Conservation (phyloP, 53 echinoderm and acorn worm species). For the Mesocentrotus franciscanus region DNA sequence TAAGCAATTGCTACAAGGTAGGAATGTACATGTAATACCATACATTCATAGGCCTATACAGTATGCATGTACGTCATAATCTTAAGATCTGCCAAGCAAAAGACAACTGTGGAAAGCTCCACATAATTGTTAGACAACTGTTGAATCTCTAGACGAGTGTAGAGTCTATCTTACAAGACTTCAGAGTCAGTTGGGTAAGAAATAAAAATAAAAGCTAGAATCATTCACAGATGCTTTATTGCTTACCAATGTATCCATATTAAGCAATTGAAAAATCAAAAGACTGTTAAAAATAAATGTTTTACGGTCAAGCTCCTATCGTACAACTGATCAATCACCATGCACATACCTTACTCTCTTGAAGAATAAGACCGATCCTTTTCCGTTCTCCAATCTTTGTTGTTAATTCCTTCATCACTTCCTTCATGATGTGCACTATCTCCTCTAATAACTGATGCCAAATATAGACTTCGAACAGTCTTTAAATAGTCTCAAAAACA, state of each 20-base stretch:
- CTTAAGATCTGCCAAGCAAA: too few species aligned
- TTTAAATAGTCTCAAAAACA: neutral
- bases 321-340: neutral
- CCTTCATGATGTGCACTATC: slow-evolving; percentile 53
- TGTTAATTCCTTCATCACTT: slow-evolving; percentile 47
- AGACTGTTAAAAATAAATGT: neutral
- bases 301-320: neutral
- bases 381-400: slow-evolving; percentile 7
- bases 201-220: neutral
- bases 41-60: neutral
- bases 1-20: neutral
- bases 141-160: neutral
- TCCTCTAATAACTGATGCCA: neutral
- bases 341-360: slow-evolving; percentile 45
- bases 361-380: slow-evolving; percentile 11
- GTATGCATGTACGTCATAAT: too few species aligned
- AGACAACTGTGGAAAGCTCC: neutral
- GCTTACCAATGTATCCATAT: slow-evolving; percentile 18
- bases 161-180: neutral
- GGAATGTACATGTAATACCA: neutral
- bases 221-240: neutral
- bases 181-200: neutral
- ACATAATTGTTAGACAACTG: neutral
- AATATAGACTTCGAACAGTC: neutral
- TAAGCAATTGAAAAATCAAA: neutral